Evolutionary conservation across 2,113 vertebrate genomes (phyloP).

Genomic region (Takifugu flavidus): DNA sequence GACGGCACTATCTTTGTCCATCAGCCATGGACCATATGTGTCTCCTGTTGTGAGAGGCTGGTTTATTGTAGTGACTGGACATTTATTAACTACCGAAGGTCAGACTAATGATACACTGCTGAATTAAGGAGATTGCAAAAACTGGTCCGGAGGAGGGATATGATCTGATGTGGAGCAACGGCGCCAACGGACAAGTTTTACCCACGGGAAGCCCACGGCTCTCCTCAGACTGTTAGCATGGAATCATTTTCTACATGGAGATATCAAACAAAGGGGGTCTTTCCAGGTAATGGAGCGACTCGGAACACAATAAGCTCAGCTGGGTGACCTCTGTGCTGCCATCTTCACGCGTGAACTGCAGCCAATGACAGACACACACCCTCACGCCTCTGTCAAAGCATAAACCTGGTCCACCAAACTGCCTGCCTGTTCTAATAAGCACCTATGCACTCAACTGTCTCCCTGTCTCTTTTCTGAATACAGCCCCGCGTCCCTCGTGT

Average conservation of each 20-base stretch:
- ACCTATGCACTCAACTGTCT: slow-evolving; percentile 36
- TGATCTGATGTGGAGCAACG: no score
- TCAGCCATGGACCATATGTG: slow-evolving; percentile 46
- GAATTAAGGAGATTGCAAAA: neutral
- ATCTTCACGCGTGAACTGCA: slow-evolving; percentile 56
- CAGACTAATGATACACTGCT: slow-evolving; percentile 4
- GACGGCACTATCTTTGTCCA: slow-evolving; percentile 41
- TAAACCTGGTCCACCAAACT: slow-evolving; percentile 20
- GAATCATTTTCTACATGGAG: slow-evolving; percentile 54
- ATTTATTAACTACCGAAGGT: slow-evolving; percentile 18
- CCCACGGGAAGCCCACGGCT: neutral
- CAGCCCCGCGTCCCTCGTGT: slow-evolving; percentile 52
- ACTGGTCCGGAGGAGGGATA: no score
- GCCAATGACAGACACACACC: slow-evolving; percentile 49
- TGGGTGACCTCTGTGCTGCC: slow-evolving; percentile 54
- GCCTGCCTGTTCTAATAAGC: slow-evolving; percentile 38
- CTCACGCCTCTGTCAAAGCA: slow-evolving; percentile 17
- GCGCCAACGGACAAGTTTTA: slow-evolving; percentile 2
- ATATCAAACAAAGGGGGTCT: slow-evolving; percentile 49
- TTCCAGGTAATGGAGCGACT: slow-evolving; percentile 51
- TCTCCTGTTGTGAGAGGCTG: slow-evolving; percentile 11
- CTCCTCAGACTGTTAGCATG: slow-evolving; percentile 22
- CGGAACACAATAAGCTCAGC: slow-evolving; percentile 43
- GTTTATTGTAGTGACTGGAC: neutral
- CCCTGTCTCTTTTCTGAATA: slow-evolving; percentile 51